Evolutionary conservation across 2,797 vertebrate species (phyloP), one percentile per base, ranked within the genome.

Genomic region (Tenualosa thibaudeaui): DNA sequence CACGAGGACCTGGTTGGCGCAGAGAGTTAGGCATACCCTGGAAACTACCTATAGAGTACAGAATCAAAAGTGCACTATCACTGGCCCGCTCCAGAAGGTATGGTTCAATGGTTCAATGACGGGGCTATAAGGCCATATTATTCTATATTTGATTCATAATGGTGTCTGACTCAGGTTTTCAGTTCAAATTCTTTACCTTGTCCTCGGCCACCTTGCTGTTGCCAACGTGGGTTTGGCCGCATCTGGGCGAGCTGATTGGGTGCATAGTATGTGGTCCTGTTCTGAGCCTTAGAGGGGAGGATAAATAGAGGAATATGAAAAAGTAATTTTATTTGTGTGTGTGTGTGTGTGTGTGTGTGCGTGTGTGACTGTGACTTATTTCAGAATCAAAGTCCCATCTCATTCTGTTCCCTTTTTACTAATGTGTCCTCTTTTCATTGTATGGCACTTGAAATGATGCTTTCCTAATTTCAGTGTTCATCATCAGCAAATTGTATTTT

Each of bases 171-270:
- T 78, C 19, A 22, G 24, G 24, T 26, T 78, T 7, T 46, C 8
- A 8, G 40, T 78, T 6, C 17, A 8, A 19, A 17, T 46, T 78
- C 40, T 46, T 94, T 91, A 98, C 98, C 98, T 96, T 99, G 98
- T 93, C 97, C 97, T 92, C 98, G 95, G 84, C 97, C 97, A 24
- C 97, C 97, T 87, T 96, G 96, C 90, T 98, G 98, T 91, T 99
- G 98, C 98, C 98, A 99, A 87, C 98, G 93, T 75, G 97, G 97
- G 93, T 97, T 98, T 88, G 98, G 98, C 86, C 98, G 96, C 95
- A 99, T 99, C 92, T 99, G 98, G 24, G 98, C 95, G 92, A 99
- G 93, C 51, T 99, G 98, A 93, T 97, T 99, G 62, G 98, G 98
- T 88, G 98, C 97, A 88, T 99, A 99, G 93, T 99, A 99, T 0